phyloP scores from a whole-genome alignment of 2,113 vertebrate genomes.

The Coptodon rendalli region DNA sequence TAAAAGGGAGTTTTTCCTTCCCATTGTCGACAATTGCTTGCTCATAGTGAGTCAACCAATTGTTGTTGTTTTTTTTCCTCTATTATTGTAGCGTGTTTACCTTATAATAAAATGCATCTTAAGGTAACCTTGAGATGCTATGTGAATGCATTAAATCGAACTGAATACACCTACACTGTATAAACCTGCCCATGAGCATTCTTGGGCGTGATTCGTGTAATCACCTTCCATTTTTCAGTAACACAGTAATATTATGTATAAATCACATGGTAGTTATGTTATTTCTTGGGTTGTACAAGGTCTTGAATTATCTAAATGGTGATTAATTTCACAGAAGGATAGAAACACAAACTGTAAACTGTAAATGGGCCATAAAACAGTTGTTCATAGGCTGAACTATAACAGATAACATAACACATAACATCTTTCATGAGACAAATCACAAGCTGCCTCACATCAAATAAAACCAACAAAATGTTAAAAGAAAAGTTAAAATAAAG shows the following conservation, averaged over 20 bases:
- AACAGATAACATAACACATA: background rate
- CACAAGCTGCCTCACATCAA: background rate
- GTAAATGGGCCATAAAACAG: background rate
- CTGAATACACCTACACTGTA: background rate
- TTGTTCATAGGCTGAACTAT: background rate
- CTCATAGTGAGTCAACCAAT: background rate
- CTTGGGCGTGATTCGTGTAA: background rate
- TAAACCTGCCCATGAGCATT: background rate
- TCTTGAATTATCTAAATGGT: background rate
- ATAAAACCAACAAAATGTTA: background rate
- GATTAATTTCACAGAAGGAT: background rate
- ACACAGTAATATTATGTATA: background rate
- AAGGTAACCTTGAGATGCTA: background rate
- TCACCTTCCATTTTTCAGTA: background rate
- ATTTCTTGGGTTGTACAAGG: background rate
- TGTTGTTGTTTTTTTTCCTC: background rate
- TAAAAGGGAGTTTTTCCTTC: background rate
- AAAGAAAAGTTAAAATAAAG: background rate
- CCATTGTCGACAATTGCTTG: accelerated
- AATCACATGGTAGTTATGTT: background rate
- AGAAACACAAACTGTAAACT: background rate
- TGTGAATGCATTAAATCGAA: background rate
- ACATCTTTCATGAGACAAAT: background rate
- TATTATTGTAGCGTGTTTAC: background rate
- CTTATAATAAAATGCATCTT: background rate